phyloP scores from a whole-genome alignment of 2,113 vertebrate genomes.

The Clarias magur region DNA sequence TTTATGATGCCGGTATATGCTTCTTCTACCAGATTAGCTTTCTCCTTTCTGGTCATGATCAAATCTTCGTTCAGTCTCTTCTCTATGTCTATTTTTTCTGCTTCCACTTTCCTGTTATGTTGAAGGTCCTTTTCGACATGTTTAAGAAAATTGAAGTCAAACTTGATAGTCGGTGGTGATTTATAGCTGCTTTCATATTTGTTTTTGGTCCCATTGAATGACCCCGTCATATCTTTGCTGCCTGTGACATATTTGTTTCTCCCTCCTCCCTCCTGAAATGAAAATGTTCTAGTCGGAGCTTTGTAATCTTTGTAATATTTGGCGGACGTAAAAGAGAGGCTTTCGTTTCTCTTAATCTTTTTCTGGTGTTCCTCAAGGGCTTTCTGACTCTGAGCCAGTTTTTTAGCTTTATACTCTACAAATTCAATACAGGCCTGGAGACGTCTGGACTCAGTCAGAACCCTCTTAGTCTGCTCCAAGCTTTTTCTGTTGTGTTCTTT shows the following conservation, averaged over 20 bases:
- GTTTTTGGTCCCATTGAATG: not conserved
- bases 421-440: conserved; percentile 27
- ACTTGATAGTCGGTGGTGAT: not conserved
- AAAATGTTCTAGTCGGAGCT: not conserved
- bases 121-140: not conserved
- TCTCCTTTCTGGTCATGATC: not conserved
- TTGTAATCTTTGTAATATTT: conserved; percentile 3
- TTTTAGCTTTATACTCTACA: not conserved
- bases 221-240: not conserved
- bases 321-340: conserved; percentile 7
- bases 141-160: not conserved
- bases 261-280: not conserved
- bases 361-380: conserved; percentile 2
- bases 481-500: conserved; percentile 20
- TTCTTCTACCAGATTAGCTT: not conserved
- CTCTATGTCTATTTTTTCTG: not conserved
- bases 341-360: conserved; percentile 21
- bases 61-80: not conserved
- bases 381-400: conserved; percentile 32
- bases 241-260: conserved; percentile 22
- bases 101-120: not conserved
- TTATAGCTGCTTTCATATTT: not conserved
- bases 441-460: not conserved
- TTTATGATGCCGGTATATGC: conserved; percentile 24
- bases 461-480: conserved; percentile 16